Evolutionary conservation across 2,797 vertebrate species (phyloP).

Genomic region (Typhlichthys subterraneus): DNA sequence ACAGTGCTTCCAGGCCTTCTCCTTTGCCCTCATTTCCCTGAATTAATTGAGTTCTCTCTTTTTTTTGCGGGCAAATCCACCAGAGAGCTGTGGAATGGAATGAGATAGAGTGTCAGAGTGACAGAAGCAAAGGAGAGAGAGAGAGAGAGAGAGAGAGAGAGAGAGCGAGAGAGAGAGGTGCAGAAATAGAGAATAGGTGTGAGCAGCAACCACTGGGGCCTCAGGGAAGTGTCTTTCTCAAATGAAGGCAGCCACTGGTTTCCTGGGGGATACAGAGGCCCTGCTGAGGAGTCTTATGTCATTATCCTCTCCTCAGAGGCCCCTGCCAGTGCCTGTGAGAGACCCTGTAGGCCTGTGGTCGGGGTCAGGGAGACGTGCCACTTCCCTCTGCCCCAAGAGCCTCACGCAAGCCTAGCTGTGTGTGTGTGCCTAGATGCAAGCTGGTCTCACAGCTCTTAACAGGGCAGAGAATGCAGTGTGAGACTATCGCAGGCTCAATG

Average conservation of each 20-base stretch:
- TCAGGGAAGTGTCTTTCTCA: constrained; percentile 55
- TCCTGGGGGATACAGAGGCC: constrained; percentile 59
- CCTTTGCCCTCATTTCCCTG: constrained; percentile 72
- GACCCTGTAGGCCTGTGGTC: constrained; percentile 48
- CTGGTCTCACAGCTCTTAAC: constrained; percentile 1
- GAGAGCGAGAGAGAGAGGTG: neutral
- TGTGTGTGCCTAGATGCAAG: constrained; percentile 34
- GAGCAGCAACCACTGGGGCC: constrained; percentile 63
- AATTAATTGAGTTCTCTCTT: constrained; percentile 83
- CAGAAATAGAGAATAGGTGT: constrained; percentile 30
- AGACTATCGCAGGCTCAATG: constrained; percentile 15
- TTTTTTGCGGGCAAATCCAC: constrained; percentile 72
- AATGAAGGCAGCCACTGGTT: constrained; percentile 55
- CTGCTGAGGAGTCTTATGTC: constrained; percentile 66
- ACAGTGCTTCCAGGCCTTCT: constrained; percentile 47
- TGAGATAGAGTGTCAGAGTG: neutral
- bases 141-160: constrained; percentile 49
- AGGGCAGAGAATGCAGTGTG: neutral
- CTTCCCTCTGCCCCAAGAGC: constrained; percentile 29
- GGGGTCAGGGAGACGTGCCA: constrained; percentile 62
- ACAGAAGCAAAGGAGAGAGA: constrained; percentile 33
- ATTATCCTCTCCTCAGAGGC: constrained; percentile 68
- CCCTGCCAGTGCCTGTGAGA: constrained; percentile 51
- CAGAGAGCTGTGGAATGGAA: constrained; percentile 48
- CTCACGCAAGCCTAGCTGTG: constrained; percentile 43